Percentiles rank a stretch among this genome's conserved stretches.
phyloP scores from a whole-genome alignment of 2,797 vertebrate species.

The Pseudochromis fuscus region DNA sequence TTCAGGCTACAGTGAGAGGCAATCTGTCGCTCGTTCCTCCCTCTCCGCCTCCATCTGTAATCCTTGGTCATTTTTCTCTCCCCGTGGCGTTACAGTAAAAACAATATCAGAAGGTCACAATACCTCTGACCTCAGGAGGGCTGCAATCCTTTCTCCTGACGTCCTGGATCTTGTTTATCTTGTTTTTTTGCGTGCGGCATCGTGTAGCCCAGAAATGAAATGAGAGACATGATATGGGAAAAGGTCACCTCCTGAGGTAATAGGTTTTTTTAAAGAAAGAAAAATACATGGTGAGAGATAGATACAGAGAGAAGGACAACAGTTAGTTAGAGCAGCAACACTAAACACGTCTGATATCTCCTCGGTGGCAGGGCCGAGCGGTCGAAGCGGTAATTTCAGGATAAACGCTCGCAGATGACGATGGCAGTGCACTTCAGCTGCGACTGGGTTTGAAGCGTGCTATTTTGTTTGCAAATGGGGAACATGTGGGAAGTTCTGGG shows the following conservation, averaged over 20 bases:
- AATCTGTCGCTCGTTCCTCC: constrained; percentile 23
- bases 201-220: constrained; percentile 37
- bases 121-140: constrained; percentile 39
- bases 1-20: constrained; percentile 41
- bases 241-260: constrained; percentile 59
- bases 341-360: constrained; percentile 20
- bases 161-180: constrained; percentile 31
- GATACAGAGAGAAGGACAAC: constrained; percentile 10
- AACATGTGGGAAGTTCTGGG: constrained; percentile 72
- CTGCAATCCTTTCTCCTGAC: constrained; percentile 18
- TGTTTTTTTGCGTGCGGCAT: constrained; percentile 1
- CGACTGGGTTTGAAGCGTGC: constrained; percentile 39
- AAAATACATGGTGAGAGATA: not conserved
- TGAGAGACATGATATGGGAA: constrained; percentile 44
- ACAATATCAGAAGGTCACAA: constrained; percentile 64
- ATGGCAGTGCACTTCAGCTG: constrained; percentile 51
- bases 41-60: constrained; percentile 55
- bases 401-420: constrained; percentile 73
- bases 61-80: constrained; percentile 38
- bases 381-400: constrained; percentile 45
- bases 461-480: constrained; percentile 68
- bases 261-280: not conserved
- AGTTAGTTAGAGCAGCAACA: not conserved
- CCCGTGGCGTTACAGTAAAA: constrained; percentile 45
- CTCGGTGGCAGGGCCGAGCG: constrained; percentile 14